Base-by-base conservation (phyloP, 2,888 invertebrate genomes). In the Plemyria rubiginata region DNA sequence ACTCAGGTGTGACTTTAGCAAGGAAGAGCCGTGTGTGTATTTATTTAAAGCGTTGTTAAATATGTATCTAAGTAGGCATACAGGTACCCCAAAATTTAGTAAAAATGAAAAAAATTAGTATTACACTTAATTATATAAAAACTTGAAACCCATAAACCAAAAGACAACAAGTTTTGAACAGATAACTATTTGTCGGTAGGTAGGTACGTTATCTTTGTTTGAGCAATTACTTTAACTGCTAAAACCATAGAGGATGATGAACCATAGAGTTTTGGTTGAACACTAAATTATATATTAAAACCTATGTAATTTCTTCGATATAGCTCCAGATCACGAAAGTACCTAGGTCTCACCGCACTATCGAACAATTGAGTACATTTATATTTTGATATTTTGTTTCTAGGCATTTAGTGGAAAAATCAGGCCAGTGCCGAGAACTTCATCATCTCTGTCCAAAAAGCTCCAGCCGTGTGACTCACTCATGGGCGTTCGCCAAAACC, bases 401-500 rank as follows among this genome's bases (percentile, higher is more conserved):
- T 28, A 60, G 60, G 16, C 22, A 54, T 52, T 57, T 53, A 54
- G 11, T 56, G 65, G 43, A 40, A 32, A 61, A 3, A 16, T 45
- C 0, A 36, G 46, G 16, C 13, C n/a, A 4, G 15, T 74, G 28
- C 48, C 55, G 15, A 79, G 76, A 1, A 75, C 84, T 29, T 75
- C 81, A 7, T 83, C 86, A 4, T 73, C 76, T 46, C 46, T 80
- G 66, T 68, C 80, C 3, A 85, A 81, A 70, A 77, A 72, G 59
- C 60, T 73, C 11, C 74, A 78, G 64, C 75, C 77, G 48, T 87
- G 89, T 64, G 89, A 87, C 36, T 70, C 78, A 62, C 82, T 79
- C 70, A 85, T 85, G 84, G 97, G 96, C 78, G 94, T 96, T 81
- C 95, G 96, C 76, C 98, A 98, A 91, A 95, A 96, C 86, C 96